Evolutionary conservation across 2,113 vertebrate genomes (phyloP).

Genomic region (Varanus salvator): DNA sequence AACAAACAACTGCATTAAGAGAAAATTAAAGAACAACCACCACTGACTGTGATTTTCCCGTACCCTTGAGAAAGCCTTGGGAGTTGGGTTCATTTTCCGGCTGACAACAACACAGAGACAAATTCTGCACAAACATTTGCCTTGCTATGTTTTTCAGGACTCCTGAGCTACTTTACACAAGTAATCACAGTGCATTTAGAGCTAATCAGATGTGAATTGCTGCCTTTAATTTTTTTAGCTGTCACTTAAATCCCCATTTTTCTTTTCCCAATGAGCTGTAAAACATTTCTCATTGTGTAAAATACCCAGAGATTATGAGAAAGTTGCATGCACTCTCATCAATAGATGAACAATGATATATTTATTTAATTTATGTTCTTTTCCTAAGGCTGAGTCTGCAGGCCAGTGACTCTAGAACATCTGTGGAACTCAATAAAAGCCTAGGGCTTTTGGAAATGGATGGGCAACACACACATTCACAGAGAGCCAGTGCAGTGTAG

Average conservation of each 20-base stretch:
- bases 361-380: background rate
- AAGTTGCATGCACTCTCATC: background rate
- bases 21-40: background rate
- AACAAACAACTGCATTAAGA: background rate
- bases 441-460: no score
- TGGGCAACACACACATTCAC: no score
- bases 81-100: constrained; percentile 44
- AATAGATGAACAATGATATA: background rate
- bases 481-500: no score
- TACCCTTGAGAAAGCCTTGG: constrained; percentile 36
- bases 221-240: background rate
- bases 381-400: background rate
- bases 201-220: constrained; percentile 1
- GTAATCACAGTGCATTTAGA: constrained; percentile 14
- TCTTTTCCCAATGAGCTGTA: background rate
- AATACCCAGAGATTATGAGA: background rate
- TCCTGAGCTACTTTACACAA: background rate
- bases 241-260: background rate
- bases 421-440: background rate
- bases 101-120: constrained; percentile 47
- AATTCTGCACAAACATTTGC: constrained; percentile 55
- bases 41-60: constrained; percentile 43
- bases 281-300: background rate
- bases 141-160: constrained; percentile 3
- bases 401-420: background rate